Conservation (phyloP, 1,140 invertebrate genomes). For the Drosophila melanogaster region DNA sequence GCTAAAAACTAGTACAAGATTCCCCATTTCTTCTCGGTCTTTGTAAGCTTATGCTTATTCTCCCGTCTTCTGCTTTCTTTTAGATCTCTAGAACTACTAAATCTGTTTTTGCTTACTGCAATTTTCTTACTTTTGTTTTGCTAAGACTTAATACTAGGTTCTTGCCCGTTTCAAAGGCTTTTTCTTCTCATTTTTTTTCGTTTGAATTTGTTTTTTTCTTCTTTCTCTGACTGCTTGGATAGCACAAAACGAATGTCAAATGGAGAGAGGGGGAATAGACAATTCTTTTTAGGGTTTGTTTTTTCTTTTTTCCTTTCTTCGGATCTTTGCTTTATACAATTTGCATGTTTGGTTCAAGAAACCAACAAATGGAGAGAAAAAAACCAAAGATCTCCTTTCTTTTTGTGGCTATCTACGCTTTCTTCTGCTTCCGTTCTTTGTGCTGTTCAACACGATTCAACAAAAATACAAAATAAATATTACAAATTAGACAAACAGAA, state of each 20-base stretch:
- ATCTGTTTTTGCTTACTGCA: slow-evolving; percentile 58
- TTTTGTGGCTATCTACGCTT: slow-evolving; percentile 40
- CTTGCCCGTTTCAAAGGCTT: slow-evolving; percentile 27
- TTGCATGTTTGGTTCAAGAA: slow-evolving; percentile 35
- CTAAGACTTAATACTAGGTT: slow-evolving; percentile 59
- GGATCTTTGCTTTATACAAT: slow-evolving; percentile 57
- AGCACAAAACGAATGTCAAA: slow-evolving; percentile 48
- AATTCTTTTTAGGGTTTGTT: slow-evolving; percentile 12
- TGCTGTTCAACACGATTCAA: slow-evolving; percentile 43
- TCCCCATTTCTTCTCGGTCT: slow-evolving; percentile 24
- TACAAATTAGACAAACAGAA: slow-evolving; percentile 57
- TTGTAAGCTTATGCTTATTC: slow-evolving; percentile 23
- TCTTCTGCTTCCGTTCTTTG: slow-evolving; percentile 26
- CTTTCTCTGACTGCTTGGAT: slow-evolving; percentile 43
- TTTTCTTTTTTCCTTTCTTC: slow-evolving; percentile 16
- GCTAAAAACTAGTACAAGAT: slow-evolving; percentile 79
- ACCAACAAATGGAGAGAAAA: slow-evolving; percentile 36
- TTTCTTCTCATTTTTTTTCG: slow-evolving; percentile 25
- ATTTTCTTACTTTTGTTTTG: slow-evolving; percentile 62
- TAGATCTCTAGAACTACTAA: slow-evolving; percentile 60
- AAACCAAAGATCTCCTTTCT: slow-evolving; percentile 29
- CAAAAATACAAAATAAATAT: slow-evolving; percentile 52
- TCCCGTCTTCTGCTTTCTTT: slow-evolving; percentile 12
- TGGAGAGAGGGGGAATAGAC: slow-evolving; percentile 17
- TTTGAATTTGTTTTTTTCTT: slow-evolving; percentile 20